Base-by-base conservation (phyloP, 1,140 invertebrate genomes). In the Leptinotarsa lineolata region DNA sequence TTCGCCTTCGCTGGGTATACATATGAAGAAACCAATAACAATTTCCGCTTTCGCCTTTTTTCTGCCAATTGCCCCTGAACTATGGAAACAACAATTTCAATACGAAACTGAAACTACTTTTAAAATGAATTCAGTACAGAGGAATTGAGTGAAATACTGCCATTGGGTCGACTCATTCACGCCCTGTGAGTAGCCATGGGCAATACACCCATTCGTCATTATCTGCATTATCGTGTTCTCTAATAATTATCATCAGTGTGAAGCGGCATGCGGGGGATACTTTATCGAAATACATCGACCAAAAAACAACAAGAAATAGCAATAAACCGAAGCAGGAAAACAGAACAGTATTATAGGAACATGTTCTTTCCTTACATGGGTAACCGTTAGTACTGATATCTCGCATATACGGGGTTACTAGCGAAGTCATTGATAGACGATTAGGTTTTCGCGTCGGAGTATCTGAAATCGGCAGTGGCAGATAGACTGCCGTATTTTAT, bases 371-470 rank as follows among this genome's bases (percentile, higher is more conserved):
- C 48, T 54, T 16, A 54, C 48, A 54, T 54, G 48, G 48, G 48
- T 16, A 54, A 54, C 48, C 48, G 48, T 54, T 54, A 54, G n/a
- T 54, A 54, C n/a, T 54, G 48, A 54, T 54, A 54, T 54, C 48
- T 18, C 48, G 48, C n/a, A 54, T 54, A 54, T 18, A 54, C 15
- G 48, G 48, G 30, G 30, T 39, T 39, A 39, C 30, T 11, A 39
- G 30, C 30, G 30, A 39, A 39, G 30, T 39, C 8, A 39, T 39
- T 8, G 1, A 39, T 39, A 39, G 8, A 39, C 30, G 30, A 39
- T 39, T 39, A 39, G 30, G 30, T 39, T 39, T 39, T 2, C 30
- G 30, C 30, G 8, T 39, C 30, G 30, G 30, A 39, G 30, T 39
- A 11, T 39, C 30, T 39, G 30, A 39, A 39, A 39, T 39, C 8